Percentiles rank a stretch among this genome's conserved stretches.
Conservation (phyloP, 2,797 vertebrate species). For the Lepus townsendii region DNA sequence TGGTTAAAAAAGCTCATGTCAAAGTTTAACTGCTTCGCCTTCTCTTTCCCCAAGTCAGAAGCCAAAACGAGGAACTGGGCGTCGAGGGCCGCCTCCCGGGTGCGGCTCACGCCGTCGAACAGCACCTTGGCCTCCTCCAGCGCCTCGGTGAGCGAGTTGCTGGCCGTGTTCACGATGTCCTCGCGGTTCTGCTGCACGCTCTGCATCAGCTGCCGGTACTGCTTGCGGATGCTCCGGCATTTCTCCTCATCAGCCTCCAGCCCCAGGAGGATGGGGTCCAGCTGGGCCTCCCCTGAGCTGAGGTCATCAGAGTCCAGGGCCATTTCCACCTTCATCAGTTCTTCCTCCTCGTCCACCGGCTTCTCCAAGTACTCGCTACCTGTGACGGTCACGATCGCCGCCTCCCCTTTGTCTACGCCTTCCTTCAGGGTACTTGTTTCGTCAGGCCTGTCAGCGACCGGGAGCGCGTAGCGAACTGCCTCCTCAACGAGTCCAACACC, state of each 20-base stretch:
- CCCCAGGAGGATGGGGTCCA: neutral
- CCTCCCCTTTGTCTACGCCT: neutral
- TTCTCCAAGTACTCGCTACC: neutral
- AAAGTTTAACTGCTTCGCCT: conserved; percentile 93
- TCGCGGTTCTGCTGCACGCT: conserved; percentile 94
- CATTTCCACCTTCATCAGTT: neutral
- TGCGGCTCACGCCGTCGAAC: conserved; percentile 92
- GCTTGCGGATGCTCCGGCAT: conserved; percentile 92
- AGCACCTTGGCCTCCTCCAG: conserved; percentile 95
- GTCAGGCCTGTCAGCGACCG: neutral
- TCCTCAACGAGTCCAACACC: neutral
- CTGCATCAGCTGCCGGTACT: conserved; percentile 95
- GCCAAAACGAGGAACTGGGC: conserved; percentile 96
- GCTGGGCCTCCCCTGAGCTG: neutral
- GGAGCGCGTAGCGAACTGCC: neutral
- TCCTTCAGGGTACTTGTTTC: neutral
- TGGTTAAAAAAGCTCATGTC: conserved; percentile 93
- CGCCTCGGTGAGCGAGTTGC: conserved; percentile 94
- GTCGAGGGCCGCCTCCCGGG: conserved; percentile 95
- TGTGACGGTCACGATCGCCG: accelerated
- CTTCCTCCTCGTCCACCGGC: neutral
- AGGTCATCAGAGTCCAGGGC: neutral
- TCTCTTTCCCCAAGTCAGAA: conserved; percentile 96
- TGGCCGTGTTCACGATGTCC: conserved; percentile 92
- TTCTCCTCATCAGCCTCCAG: conserved; percentile 72